Evolutionary conservation across 2,888 invertebrate genomes (phyloP), one percentile per base, ranked within the genome.

Genomic region (Podabrus alpinus): DNA sequence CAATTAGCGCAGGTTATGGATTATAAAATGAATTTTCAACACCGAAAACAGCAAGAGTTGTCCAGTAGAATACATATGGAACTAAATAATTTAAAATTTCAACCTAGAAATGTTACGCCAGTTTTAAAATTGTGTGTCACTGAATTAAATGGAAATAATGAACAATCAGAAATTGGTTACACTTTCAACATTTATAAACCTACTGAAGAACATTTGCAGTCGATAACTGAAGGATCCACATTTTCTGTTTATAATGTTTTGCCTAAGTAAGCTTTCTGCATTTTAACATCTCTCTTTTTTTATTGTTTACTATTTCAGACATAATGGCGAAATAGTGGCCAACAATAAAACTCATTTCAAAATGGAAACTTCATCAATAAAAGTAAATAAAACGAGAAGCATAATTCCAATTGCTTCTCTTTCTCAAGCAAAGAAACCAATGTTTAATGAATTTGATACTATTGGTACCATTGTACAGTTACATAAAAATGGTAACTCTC

Each of bases 111-210:
- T 66, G 88, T 89, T 13, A 84, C 85, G 10, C 81, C 88, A 1
- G 82, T 90, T 68, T 80, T 88, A 69, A 89, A 88, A 83, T 79
- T 90, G 71, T 85, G 88, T 25, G 83, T 90, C 10, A 81, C 88
- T 25, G 89, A 90, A 79, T 85, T 85, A 64, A 82, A 81, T 2
- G 76, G 79, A 4, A 72, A 77, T 19, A 13, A 29, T 29, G 59
- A 71, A 21, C 69, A 71, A 24, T 76, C 81, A 2, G 77, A 85
- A 4, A 83, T 83, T 21, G 84, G 84, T 72, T 89, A 88, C 4
- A 85, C 90, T 82, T 85, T 94, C 79, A 92, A 92, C 9, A 88
- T 95, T 75, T 95, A 95, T 95, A 89, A 91, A 69, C 93, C 94
- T 0, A 88, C 88, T 15, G 92, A 93, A 19, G 90, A 90, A 2